A percentile compares a stretch with the other conserved stretches of the same genome.
These are phyloP conservation scores for Xanthorhoe designata DNA, from an alignment of 2,888 invertebrate species.

Conservation along the genomic window DNA sequence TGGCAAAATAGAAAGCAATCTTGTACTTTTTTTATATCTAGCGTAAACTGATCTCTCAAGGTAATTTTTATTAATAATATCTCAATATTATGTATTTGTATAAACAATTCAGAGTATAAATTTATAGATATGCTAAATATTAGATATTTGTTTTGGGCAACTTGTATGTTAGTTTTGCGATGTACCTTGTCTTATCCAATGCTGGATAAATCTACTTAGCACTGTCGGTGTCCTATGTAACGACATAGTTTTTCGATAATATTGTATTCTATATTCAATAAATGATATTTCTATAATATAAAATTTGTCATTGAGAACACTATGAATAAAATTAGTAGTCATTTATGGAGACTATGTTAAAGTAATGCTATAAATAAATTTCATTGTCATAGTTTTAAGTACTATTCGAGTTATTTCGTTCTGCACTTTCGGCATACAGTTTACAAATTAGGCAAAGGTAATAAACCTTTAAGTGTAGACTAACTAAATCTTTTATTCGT, in stretches of 20 bases:
- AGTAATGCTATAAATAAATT: slow-evolving; percentile 80
- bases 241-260: slow-evolving; percentile 83
- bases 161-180: slow-evolving; percentile 73
- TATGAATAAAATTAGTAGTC: slow-evolving; percentile 77
- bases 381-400: slow-evolving; percentile 85
- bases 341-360: slow-evolving; percentile 78
- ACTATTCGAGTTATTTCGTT: slow-evolving; percentile 78
- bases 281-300: slow-evolving; percentile 83
- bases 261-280: slow-evolving; percentile 85
- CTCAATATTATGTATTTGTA: slow-evolving; percentile 81
- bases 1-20: slow-evolving; percentile 75
- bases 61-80: slow-evolving; percentile 82
- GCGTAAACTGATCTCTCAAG: slow-evolving; percentile 84
- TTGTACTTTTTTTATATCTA: slow-evolving; percentile 83
- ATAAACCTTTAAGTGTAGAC: slow-evolving; percentile 72
- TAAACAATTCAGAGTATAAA: slow-evolving; percentile 81
- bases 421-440: slow-evolving; percentile 82
- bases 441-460: slow-evolving; percentile 76
- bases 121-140: slow-evolving; percentile 74
- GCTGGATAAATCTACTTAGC: slow-evolving; percentile 75
- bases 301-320: slow-evolving; percentile 82
- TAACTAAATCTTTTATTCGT: slow-evolving; percentile 77
- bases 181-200: slow-evolving; percentile 72
- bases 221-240: slow-evolving; percentile 81
- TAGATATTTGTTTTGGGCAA: slow-evolving; percentile 73